Evolutionary conservation across 2,113 vertebrate species (phyloP), one percentile per base, ranked within the genome.

Genomic region (Hystrix cristata): DNA sequence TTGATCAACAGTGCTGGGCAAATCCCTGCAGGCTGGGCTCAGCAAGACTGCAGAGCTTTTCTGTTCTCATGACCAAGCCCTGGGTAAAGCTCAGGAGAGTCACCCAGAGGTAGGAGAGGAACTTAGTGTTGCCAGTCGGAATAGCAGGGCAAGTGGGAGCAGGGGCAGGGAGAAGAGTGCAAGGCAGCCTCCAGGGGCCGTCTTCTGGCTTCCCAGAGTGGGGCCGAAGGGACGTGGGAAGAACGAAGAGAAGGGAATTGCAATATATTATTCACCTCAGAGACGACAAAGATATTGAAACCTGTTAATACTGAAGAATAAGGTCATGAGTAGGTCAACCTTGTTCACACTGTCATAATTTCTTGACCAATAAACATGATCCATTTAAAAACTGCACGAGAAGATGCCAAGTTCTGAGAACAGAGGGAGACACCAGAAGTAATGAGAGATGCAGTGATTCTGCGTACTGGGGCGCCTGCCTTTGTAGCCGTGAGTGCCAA

Each of bases 61-160:
- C 69, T 51, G 62, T 19, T 95, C 57, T 62, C 78, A 80, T 5
- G 4, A 16, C 6, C 4, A 15, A 51, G 29, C 59, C 29, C 7
- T 21, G 57, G 78, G 19, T n/a, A 11, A 34, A 5, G n/a, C 5
- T 0, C 59, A 51, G 31, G 23, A 48, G 38, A 25, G 9, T n/a
- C 25, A 11, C 18, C 10, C 38, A 0, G 59, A 59, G 12, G 43
- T 31, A 5, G 23, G 59, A n/a, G 14, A 38, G 48, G 72, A 38
- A 25, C 0, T 12, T 6, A 19, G 27, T 4, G 4, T 62, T 53
- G 55, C 38, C 25, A 4, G 1, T 2, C 13, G 9, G 15, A 69
- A 43, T 34, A 4, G 25, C 18, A 16, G 9, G 10, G 59, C 5
- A 71, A 14, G 15, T 6, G 14, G 15, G 59, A 21, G 6, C 5